Percentiles rank a stretch among this genome's conserved stretches.
These are phyloP conservation scores for Halcyon chelicuti DNA, from an alignment of 2,797 vertebrate genomes.

Conservation along the genomic window DNA sequence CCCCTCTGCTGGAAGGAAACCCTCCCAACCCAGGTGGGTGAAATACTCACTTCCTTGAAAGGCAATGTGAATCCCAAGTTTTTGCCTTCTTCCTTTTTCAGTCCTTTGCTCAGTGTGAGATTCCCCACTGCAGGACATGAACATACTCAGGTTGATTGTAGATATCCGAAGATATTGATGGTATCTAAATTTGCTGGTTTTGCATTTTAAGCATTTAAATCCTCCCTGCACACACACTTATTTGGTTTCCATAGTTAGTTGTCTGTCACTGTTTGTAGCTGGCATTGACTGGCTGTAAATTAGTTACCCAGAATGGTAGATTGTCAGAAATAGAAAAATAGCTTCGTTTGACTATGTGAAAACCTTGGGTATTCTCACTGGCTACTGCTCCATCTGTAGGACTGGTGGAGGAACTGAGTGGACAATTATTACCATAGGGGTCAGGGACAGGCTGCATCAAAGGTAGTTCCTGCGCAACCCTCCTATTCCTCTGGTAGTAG, in stretches of 20 bases:
- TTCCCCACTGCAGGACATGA: not conserved
- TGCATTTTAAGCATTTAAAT: not conserved
- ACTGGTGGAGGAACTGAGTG: not conserved
- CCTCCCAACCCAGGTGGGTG: fast-evolving
- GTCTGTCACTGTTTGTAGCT: not conserved
- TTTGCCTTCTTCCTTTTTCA: not conserved
- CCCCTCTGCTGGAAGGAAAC: not conserved
- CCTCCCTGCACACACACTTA: not conserved
- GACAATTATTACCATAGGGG: not conserved
- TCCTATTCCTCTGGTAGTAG: not conserved
- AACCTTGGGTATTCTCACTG: not conserved
- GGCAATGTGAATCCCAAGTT: not conserved
- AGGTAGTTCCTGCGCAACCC: not conserved
- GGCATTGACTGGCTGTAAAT: not conserved
- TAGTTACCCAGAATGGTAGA: not conserved
- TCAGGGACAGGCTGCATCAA: not conserved
- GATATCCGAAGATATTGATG: not conserved
- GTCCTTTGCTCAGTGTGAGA: not conserved
- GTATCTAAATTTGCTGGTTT: not conserved
- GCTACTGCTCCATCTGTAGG: not conserved
- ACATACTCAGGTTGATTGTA: not conserved
- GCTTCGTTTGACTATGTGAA: not conserved
- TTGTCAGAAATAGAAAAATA: not conserved
- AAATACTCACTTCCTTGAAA: not conserved
- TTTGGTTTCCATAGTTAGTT: not conserved